These are phyloP conservation scores for Oscheius sp. DNA, from an alignment of 1,140 invertebrate genomes.

Conservation along the genomic window DNA sequence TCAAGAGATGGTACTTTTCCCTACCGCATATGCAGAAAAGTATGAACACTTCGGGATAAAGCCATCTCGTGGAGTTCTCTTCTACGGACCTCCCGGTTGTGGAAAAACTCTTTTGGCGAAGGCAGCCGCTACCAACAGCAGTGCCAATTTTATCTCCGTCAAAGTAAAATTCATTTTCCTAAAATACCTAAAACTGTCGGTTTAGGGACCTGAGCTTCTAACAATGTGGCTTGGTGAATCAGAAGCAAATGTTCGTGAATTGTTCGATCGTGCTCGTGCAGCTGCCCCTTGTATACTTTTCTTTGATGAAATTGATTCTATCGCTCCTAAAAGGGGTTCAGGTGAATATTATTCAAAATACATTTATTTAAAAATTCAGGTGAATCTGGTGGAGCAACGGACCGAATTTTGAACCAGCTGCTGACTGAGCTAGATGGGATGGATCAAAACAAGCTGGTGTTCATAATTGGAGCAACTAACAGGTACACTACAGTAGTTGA, in stretches of 20 bases:
- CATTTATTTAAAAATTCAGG: no score
- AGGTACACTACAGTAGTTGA: neutral
- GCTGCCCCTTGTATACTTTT: slow-evolving; percentile 98
- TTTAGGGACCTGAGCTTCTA: slow-evolving; percentile 77
- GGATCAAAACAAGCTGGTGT: slow-evolving; percentile 97
- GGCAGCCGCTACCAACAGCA: slow-evolving; percentile 98
- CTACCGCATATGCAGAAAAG: slow-evolving; percentile 98
- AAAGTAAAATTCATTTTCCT: slow-evolving; percentile 69
- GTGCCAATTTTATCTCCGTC: slow-evolving; percentile 98
- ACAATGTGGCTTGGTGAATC: slow-evolving; percentile 99
- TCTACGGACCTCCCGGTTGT: slow-evolving; percentile 84
- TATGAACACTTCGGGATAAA: slow-evolving; percentile 98
- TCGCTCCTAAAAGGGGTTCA: slow-evolving; percentile 76
- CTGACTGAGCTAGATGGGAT: slow-evolving; percentile 99
- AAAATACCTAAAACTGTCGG: neutral
- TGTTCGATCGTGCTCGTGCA: slow-evolving; percentile 98
- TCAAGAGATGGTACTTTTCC: slow-evolving; percentile 95
- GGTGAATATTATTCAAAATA: no score
- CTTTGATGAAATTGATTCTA: slow-evolving; percentile 98
- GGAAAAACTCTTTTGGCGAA: slow-evolving; percentile 97
- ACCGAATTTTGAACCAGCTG: slow-evolving; percentile 99
- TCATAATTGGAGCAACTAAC: slow-evolving; percentile 72
- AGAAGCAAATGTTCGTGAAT: slow-evolving; percentile 96
- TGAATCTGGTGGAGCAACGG: slow-evolving; percentile 76
- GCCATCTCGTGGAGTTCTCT: slow-evolving; percentile 91